A percentile compares a stretch with the other conserved stretches of the same genome.
Conservation (phyloP, 2,113 vertebrate species). For the Centropristis striata region DNA sequence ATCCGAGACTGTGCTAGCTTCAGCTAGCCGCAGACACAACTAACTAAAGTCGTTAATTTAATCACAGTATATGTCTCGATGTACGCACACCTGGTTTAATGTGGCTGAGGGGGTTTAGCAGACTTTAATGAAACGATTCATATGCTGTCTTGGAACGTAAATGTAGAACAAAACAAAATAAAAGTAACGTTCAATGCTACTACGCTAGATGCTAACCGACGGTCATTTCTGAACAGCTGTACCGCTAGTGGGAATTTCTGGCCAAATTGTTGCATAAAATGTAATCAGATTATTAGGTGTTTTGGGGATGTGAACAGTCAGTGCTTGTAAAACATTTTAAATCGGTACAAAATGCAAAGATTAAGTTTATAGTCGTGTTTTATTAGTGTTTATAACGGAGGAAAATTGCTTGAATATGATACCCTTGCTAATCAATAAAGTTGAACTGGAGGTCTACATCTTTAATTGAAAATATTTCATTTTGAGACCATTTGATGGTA, state of each 20-base stretch:
- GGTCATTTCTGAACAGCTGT: background rate
- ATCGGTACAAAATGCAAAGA: background rate
- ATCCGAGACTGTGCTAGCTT: conserved; percentile 35
- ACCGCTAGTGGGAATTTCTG: background rate
- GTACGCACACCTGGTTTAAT: background rate
- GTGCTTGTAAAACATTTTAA: background rate
- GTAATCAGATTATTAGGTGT: background rate
- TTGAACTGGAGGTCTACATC: background rate
- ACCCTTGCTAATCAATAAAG: background rate
- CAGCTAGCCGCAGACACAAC: conserved; percentile 36
- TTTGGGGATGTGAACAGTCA: background rate
- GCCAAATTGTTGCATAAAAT: background rate
- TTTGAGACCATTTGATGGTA: background rate
- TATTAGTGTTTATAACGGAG: background rate
- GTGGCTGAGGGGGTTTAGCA: background rate
- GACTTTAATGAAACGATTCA: background rate
- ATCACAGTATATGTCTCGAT: no score
- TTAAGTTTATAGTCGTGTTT: background rate
- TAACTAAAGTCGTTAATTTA: conserved; percentile 28
- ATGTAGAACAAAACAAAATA: background rate
- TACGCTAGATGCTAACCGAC: background rate
- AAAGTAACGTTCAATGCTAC: background rate
- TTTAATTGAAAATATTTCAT: background rate
- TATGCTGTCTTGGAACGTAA: background rate
- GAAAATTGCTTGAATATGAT: background rate